A percentile compares a stretch with the other conserved stretches of the same genome.
Conservation (phyloP, 2,888 invertebrate species). For the Abrostola triplasia region DNA sequence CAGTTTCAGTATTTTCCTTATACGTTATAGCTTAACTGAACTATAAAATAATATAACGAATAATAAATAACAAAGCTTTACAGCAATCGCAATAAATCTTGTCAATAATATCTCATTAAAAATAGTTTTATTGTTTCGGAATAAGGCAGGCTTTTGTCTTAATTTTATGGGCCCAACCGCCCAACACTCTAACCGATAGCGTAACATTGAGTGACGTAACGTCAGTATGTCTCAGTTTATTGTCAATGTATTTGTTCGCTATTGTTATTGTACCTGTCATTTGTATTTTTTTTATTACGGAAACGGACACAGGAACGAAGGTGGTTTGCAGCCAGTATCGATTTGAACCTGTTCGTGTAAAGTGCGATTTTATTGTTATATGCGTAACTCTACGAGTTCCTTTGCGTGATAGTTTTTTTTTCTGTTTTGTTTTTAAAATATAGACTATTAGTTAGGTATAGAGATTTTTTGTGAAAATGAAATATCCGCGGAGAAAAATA, state of each 20-base stretch:
- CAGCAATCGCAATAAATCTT: neutral
- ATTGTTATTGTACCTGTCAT: constrained; percentile 75
- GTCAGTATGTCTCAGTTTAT: constrained; percentile 42
- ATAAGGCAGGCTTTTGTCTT: neutral
- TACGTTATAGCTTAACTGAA: neutral
- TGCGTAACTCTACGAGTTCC: constrained; percentile 5
- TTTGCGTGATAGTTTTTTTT: constrained; percentile 18
- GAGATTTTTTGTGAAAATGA: constrained; percentile 68
- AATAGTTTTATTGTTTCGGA: neutral
- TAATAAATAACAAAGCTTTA: neutral
- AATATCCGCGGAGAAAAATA: constrained; percentile 77
- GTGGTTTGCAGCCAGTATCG: constrained; percentile 75
- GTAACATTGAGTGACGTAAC: constrained; percentile 50
- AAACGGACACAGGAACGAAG: constrained; percentile 82
- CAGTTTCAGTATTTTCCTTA: constrained; percentile 7
- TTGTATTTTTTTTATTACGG: constrained; percentile 78
- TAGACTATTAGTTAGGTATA: constrained; percentile 11
- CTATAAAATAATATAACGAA: neutral
- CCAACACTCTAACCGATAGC: constrained; percentile 5
- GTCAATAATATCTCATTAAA: neutral
- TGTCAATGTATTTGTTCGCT: constrained; percentile 60
- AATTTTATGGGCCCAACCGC: constrained; percentile 19
- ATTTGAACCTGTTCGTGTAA: constrained; percentile 81
- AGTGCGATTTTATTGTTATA: constrained; percentile 71
- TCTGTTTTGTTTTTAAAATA: constrained; percentile 28